Base-by-base conservation (phyloP, 2,888 invertebrate species). In the Netelia fuscicornis region DNA sequence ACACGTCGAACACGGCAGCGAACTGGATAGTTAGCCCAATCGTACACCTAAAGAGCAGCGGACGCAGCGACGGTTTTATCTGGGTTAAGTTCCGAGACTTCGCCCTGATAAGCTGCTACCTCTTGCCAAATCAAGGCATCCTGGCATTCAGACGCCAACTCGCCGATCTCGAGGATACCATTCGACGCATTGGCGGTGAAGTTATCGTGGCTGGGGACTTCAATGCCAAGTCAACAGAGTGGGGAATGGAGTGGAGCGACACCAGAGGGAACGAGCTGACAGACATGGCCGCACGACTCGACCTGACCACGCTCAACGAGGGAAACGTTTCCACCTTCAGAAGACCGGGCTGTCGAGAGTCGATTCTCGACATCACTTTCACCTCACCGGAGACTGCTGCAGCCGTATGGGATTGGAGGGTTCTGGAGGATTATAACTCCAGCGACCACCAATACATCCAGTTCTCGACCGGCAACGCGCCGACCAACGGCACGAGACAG, bases 101-200 rank as follows among this genome's bases (percentile, higher is more conserved):
- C 25, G 62, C 67, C 71, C 23, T 81, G 2, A 56, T 85, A 9
- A 87, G 87, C 76, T 86, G 85, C 74, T 86, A 87, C 23, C 60
- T 81, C 10, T 67, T 83, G 20, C 85, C 85, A 11, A 87, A 84
- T 52, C 44, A 80, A 65, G 60, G 42, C 25, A 75, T 81, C 44
- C 56, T 30, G 1, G 17, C 23, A 13, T 87, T 84, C 30, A 48
- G 68, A 6, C 77, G 44, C 0, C 52, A 85, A 17, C 58, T 83
- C 1, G 71, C 54, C 13, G 42, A 75, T 5, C 79, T 84, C 0
- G 84, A 76, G 67, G 84, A 84, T 30, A 67, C 72, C 17, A 72
- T 79, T 3, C 67, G 60, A 10, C 62, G 48, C n/a, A 37, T 65
- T 13, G 74, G 10, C 10, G 85, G 79, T 0, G 84, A 85, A 23